phyloP scores from a whole-genome alignment of 2,113 vertebrate species.

The Proteles cristata region DNA sequence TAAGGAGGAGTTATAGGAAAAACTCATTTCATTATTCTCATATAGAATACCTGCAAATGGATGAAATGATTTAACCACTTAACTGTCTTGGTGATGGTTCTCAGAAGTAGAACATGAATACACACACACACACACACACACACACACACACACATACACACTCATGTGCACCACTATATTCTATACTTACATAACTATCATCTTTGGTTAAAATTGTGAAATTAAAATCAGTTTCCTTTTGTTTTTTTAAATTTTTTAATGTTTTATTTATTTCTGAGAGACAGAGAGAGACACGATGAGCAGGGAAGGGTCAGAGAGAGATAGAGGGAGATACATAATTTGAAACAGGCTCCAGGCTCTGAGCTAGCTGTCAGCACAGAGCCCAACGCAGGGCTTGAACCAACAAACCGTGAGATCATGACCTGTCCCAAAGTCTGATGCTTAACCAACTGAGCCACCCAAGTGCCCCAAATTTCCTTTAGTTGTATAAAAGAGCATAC shows the following conservation, averaged over 20 bases:
- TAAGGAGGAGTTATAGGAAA: not conserved
- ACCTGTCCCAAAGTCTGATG: no score
- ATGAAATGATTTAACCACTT: not conserved
- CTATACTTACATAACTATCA: not conserved
- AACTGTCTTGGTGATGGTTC: not conserved
- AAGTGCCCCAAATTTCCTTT: conserved; percentile 44
- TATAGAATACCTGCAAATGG: not conserved
- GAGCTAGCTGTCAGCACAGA: no score
- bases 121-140: not conserved
- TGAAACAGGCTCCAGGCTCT: no score
- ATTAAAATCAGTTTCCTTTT: conserved; percentile 67
- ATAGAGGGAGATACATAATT: no score
- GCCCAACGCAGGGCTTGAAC: no score
- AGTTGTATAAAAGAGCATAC: conserved; percentile 67
- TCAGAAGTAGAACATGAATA: not conserved
- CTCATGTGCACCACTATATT: not conserved
- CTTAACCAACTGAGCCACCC: no score
- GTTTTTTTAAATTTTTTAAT: no score
- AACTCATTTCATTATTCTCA: not conserved
- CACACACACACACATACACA: not conserved
- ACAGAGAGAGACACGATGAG: no score
- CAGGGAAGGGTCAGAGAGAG: no score
- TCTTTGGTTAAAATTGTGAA: conserved; percentile 54
- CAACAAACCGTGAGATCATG: no score
- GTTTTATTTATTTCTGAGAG: no score